Evolutionary conservation across 2,113 vertebrate genomes (phyloP).

Genomic region (Puma concolor): DNA sequence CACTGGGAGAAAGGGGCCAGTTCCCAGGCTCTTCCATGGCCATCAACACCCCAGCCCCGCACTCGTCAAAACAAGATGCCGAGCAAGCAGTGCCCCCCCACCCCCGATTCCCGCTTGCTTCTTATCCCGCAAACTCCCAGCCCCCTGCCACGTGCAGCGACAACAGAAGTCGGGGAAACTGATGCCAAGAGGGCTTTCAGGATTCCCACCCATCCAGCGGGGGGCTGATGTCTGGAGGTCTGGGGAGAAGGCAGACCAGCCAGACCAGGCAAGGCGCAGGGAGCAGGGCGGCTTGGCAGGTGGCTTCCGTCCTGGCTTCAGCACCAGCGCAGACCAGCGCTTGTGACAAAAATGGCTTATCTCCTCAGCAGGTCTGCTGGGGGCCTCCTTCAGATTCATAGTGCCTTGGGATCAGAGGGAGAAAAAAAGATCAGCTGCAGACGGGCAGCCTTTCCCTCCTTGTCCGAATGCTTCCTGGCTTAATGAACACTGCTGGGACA

Average conservation of each 20-base stretch:
- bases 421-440: background rate
- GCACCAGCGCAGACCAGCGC: too few relatives aligned
- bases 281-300: background rate
- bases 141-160: background rate
- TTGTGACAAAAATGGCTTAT: background rate
- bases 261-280: background rate
- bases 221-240: background rate
- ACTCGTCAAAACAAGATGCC: background rate
- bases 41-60: background rate
- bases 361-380: rapidly evolving
- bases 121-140: background rate
- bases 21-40: background rate
- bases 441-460: background rate
- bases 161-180: background rate
- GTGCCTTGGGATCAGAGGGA: background rate
- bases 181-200: background rate
- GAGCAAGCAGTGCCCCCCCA: background rate
- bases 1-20: background rate
- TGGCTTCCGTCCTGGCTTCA: background rate
- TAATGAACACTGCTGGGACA: background rate
- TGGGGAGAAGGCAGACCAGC: background rate
- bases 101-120: background rate
- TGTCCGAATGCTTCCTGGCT: background rate
- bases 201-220: background rate
- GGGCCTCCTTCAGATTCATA: background rate